Evolutionary conservation across 1,140 invertebrate genomes (phyloP).

Genomic region (Tribolium madens): DNA sequence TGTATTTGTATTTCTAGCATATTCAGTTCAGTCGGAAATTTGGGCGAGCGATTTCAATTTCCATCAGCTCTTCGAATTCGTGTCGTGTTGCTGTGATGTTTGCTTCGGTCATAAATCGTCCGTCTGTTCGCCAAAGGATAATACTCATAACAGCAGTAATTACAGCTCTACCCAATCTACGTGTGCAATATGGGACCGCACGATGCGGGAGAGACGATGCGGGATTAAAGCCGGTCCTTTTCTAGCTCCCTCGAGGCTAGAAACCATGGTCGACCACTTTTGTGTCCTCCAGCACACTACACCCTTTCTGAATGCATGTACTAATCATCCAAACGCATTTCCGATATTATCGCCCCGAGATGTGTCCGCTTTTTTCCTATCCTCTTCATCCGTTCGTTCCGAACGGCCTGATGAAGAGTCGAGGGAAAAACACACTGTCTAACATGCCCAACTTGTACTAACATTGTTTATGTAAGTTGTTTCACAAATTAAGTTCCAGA

Average conservation of each 20-base stretch:
- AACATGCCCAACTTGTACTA: slow-evolving; percentile 13
- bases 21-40: background rate
- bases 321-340: slow-evolving; percentile 33
- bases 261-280: slow-evolving; percentile 15
- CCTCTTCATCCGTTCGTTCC: background rate
- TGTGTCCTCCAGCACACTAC: slow-evolving; percentile 6
- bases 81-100: background rate
- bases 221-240: slow-evolving; percentile 30
- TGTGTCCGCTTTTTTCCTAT: background rate
- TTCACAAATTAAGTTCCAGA: background rate
- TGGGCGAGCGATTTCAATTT: background rate
- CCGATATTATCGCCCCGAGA: slow-evolving; percentile 28
- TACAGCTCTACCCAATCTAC: slow-evolving; percentile 33
- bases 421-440: background rate
- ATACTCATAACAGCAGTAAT: slow-evolving; percentile 36
- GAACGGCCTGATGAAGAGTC: background rate
- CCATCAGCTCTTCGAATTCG: background rate
- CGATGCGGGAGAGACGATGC: slow-evolving; percentile 18
- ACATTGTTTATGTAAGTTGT: slow-evolving; percentile 5
- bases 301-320: slow-evolving; percentile 24
- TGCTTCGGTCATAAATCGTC: slow-evolving; percentile 19
- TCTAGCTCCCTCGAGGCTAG: slow-evolving; percentile 15
- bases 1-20: too few relatives aligned
- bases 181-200: slow-evolving; percentile 37
- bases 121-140: slow-evolving; percentile 26